Evolutionary conservation across 2,113 vertebrate genomes (phyloP).

Genomic region (Myodes glareolus): DNA sequence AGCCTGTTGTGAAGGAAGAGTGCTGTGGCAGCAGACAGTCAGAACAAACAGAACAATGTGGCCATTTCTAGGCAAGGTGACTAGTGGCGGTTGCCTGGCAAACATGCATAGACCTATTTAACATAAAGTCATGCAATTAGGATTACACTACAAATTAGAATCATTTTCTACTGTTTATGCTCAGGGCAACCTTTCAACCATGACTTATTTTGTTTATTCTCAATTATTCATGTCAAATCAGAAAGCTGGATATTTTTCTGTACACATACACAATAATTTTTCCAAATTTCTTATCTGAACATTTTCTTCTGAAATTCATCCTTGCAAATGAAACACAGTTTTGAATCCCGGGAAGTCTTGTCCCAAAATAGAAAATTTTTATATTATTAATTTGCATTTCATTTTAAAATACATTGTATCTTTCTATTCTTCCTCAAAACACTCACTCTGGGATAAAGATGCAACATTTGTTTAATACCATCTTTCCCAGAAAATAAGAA

Average conservation of each 20-base stretch:
- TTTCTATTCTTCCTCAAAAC: conserved; percentile 61
- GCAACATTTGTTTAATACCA: conserved; percentile 55
- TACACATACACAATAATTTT: conserved; percentile 53
- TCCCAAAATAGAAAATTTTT: conserved; percentile 41
- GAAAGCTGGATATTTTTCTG: conserved; percentile 52
- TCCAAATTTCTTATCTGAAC: conserved; percentile 61
- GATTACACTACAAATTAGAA: conserved; percentile 67
- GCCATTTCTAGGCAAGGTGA: conserved; percentile 39
- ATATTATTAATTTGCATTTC: conserved; percentile 59
- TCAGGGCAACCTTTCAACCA: conserved; percentile 70
- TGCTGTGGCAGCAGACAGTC: background rate
- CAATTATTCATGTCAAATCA: conserved; percentile 73
- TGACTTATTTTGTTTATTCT: conserved; percentile 70
- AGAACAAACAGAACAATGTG: background rate
- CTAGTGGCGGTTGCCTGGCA: conserved; percentile 39
- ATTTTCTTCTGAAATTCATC: conserved; percentile 52
- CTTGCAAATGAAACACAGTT: conserved; percentile 52
- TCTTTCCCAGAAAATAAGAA: conserved; percentile 34
- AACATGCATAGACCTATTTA: conserved; percentile 59
- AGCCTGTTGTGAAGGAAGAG: background rate
- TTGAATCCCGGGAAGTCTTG: conserved; percentile 46
- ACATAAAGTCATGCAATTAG: conserved; percentile 68
- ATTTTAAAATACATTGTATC: conserved; percentile 61
- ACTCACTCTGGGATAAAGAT: conserved; percentile 63
- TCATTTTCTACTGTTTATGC: conserved; percentile 67